These are phyloP conservation scores for Aphelenchoides besseyi DNA, from an alignment of 1,140 invertebrate species.

Conservation along the genomic window DNA sequence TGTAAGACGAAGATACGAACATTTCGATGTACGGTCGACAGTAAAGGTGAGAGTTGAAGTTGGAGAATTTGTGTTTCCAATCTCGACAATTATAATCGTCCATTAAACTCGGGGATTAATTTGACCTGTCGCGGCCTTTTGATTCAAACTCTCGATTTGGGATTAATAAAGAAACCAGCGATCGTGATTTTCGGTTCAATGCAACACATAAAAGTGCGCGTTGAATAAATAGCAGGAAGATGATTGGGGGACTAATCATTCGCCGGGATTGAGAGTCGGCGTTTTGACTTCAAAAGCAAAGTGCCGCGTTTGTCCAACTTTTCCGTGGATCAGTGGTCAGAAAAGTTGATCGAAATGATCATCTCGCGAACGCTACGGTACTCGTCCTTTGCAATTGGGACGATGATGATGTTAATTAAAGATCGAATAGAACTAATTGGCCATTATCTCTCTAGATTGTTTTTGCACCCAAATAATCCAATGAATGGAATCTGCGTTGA, in stretches of 20 bases:
- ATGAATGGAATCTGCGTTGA: background rate
- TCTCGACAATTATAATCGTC: too few relatives aligned
- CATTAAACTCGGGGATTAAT: background rate
- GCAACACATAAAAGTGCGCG: background rate
- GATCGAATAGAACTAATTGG: background rate
- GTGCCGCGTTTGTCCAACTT: background rate
- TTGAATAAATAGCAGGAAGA: background rate
- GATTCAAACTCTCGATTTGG: too few relatives aligned
- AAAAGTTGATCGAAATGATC: background rate
- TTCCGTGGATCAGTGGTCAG: too few relatives aligned
- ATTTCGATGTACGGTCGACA: too few relatives aligned
- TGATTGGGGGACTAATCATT: background rate
- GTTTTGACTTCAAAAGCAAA: background rate
- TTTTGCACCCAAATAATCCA: background rate
- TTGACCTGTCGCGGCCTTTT: background rate
- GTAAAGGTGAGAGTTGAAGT: too few relatives aligned
- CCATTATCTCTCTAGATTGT: background rate
- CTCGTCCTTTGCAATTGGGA: background rate
- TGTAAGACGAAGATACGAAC: too few relatives aligned
- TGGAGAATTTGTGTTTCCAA: too few relatives aligned
- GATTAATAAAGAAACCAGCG: constrained; percentile 1
- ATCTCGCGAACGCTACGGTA: background rate
- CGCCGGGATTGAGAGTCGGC: too few relatives aligned
- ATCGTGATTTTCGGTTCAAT: background rate
- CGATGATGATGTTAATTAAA: background rate